A percentile compares a stretch with the other conserved stretches of the same genome.
These are phyloP conservation scores for Cactoblastis cactorum DNA, from an alignment of 2,888 invertebrate genomes.

Conservation along the genomic window DNA sequence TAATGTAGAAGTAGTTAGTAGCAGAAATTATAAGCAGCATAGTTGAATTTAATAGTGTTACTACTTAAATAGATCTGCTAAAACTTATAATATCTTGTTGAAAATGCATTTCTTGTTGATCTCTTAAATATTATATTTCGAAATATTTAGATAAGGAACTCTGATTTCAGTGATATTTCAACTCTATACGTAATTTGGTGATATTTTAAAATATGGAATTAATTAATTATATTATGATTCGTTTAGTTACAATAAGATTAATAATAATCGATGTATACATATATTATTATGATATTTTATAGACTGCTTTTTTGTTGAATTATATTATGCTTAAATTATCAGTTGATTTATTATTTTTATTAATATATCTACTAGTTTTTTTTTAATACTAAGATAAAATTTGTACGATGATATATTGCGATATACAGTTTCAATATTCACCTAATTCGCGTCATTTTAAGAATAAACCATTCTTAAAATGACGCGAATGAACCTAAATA, in stretches of 20 bases:
- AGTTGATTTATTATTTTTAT: constrained; percentile 21
- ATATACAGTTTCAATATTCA: too few relatives aligned
- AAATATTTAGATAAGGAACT: not conserved
- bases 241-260: not conserved
- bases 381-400: not conserved
- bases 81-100: not conserved
- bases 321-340: constrained; percentile 47
- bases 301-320: constrained; percentile 52
- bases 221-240: not conserved
- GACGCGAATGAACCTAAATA: too few relatives aligned
- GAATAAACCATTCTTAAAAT: too few relatives aligned
- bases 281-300: constrained; percentile 24
- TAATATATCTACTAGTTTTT: too few relatives aligned
- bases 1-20: not conserved
- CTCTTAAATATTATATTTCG: not conserved
- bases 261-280: not conserved
- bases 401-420: not conserved
- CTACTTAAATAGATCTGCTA: not conserved
- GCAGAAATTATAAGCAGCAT: not conserved
- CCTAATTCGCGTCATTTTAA: too few relatives aligned
- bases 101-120: not conserved
- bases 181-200: not conserved
- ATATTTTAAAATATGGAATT: not conserved
- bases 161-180: not conserved
- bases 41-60: not conserved